These are phyloP conservation scores for Chiloscyllium punctatum DNA, from an alignment of 2,797 vertebrate genomes.

Conservation along the genomic window DNA sequence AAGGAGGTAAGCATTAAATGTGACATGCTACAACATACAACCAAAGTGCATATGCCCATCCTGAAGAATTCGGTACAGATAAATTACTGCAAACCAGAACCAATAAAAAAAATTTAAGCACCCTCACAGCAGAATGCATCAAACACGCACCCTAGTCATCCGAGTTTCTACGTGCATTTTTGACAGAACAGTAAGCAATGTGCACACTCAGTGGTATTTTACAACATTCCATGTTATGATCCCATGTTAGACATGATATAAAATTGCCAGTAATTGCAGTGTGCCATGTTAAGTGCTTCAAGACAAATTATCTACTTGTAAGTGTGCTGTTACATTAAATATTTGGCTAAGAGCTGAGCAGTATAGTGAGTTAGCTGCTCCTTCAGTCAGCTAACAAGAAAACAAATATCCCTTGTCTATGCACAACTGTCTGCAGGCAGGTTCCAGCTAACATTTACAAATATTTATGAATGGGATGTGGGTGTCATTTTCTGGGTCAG, in stretches of 20 bases:
- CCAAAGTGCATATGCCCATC: conserved; percentile 44
- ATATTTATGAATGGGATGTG: too few relatives aligned
- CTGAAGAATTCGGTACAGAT: background rate
- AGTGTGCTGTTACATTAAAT: background rate
- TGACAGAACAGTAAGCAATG: conserved; percentile 5
- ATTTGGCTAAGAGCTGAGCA: background rate
- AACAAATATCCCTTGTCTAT: background rate
- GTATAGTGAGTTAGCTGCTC: too few relatives aligned
- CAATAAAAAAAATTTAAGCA: background rate
- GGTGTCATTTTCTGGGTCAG: too few relatives aligned
- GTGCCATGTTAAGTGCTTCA: background rate
- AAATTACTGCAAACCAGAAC: background rate
- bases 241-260: background rate
- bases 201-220: background rate
- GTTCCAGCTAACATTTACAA: background rate
- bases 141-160: background rate
- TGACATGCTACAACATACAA: conserved; percentile 56
- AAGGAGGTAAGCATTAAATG: conserved; percentile 47
- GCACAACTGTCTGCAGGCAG: background rate
- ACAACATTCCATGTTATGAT: background rate
- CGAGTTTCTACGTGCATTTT: background rate
- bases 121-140: background rate
- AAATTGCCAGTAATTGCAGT: background rate
- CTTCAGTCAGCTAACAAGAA: background rate
- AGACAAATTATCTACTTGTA: background rate